Conservation (phyloP, 2,113 vertebrate genomes). For the Zeus faber region DNA sequence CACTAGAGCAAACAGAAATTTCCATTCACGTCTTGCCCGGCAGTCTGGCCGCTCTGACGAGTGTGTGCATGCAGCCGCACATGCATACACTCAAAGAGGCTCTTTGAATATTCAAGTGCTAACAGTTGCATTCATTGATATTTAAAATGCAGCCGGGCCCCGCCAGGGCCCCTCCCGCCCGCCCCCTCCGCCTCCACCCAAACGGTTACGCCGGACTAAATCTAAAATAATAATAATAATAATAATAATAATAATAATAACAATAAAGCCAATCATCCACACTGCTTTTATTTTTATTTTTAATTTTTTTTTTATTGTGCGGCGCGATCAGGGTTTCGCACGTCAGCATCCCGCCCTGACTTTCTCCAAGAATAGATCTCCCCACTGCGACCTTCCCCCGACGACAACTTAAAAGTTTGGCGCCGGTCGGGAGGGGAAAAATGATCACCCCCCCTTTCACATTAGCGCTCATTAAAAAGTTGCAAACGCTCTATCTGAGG, state of each 20-base stretch:
- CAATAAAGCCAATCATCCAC: conserved; percentile 59
- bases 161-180: conserved; percentile 54
- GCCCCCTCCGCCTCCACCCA: too few species aligned
- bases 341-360: conserved; percentile 33
- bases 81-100: conserved; percentile 70
- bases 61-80: conserved; percentile 66
- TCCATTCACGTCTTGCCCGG: conserved; percentile 67
- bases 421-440: conserved; percentile 32
- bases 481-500: conserved; percentile 60
- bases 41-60: conserved; percentile 58
- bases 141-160: conserved; percentile 70
- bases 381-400: too few species aligned
- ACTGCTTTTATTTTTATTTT: conserved; percentile 41
- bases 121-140: conserved; percentile 75
- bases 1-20: conserved; percentile 67
- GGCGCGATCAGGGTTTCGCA: conserved; percentile 47
- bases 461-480: conserved; percentile 72
- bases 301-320: conserved; percentile 38
- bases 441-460: conserved; percentile 58
- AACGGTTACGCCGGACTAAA: conserved; percentile 43
- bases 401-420: too few species aligned
- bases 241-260: conserved; percentile 52
- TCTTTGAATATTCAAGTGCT: conserved; percentile 76
- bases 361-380: too few species aligned
- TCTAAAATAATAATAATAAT: conserved; percentile 1